Conservation (phyloP, 2,113 vertebrate species). For the rat (Rattus norvegicus) region DNA sequence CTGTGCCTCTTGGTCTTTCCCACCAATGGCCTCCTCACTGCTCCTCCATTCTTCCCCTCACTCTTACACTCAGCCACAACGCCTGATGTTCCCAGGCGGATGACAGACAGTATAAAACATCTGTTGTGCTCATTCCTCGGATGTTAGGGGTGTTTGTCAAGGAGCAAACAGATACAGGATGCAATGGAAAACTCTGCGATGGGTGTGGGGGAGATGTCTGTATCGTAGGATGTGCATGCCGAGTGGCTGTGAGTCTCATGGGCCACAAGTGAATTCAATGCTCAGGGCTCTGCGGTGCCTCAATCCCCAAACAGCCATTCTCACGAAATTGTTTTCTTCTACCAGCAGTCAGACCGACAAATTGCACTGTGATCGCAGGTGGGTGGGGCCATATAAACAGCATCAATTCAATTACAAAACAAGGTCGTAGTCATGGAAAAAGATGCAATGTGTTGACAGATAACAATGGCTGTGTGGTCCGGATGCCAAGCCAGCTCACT, state of each 20-base stretch:
- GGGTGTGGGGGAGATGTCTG: neutral
- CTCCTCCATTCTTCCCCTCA: neutral
- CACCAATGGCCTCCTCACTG: neutral
- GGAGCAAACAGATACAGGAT: neutral
- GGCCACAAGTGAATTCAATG: neutral
- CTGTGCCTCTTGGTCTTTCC: neutral
- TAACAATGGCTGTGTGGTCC: neutral
- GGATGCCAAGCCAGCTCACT: neutral
- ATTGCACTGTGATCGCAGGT: neutral
- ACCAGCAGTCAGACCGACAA: neutral
- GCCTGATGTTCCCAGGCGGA: neutral
- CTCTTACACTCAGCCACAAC: neutral
- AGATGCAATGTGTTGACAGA: neutral
- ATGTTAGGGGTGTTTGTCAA: neutral
- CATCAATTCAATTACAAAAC: neutral
- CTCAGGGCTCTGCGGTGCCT: neutral
- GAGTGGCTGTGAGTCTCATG: neutral
- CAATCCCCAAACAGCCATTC: slow-evolving; percentile 4
- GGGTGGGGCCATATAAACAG: neutral
- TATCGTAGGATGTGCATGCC: neutral
- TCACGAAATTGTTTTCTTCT: neutral
- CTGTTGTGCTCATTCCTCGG: neutral
- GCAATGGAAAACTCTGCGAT: neutral
- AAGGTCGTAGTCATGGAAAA: neutral
- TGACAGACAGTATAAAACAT: neutral